phyloP scores from a whole-genome alignment of 2,888 invertebrate genomes.

The Yponomeuta plumbellus region DNA sequence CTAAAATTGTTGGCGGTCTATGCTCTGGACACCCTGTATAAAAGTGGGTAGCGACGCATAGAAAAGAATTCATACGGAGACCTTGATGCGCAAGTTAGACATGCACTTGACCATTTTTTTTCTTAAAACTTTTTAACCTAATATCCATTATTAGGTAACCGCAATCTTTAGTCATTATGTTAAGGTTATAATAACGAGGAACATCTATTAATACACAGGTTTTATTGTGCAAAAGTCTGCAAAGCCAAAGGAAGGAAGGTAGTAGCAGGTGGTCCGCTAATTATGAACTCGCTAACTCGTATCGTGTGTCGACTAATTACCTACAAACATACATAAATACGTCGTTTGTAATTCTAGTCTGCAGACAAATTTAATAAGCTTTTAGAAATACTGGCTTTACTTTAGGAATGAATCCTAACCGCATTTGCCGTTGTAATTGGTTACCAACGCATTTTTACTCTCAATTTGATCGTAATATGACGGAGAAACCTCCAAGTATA shows the following conservation, averaged over 20 bases:
- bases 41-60: too few species aligned
- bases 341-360: slow-evolving; percentile 6
- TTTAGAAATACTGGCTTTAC: neutral
- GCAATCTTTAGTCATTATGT: neutral
- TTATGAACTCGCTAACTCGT: slow-evolving; percentile 34
- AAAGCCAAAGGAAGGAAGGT: slow-evolving; percentile 26
- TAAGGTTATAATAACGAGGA: neutral
- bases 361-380: slow-evolving; percentile 10
- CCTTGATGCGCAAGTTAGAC: too few species aligned
- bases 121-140: too few species aligned
- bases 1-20: too few species aligned
- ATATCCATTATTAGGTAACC: neutral
- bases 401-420: neutral
- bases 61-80: too few species aligned
- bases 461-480: neutral
- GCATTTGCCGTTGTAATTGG: neutral
- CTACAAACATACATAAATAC: slow-evolving; percentile 27
- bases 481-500: too few species aligned
- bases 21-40: too few species aligned
- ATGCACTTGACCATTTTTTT: too few species aligned
- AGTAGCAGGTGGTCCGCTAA: slow-evolving; percentile 35
- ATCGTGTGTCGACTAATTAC: slow-evolving; percentile 36
- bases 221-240: slow-evolving; percentile 15
- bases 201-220: slow-evolving; percentile 1
- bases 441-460: neutral